These are phyloP conservation scores for Echiichthys vipera DNA, from an alignment of 2,797 vertebrate species.

Conservation along the genomic window DNA sequence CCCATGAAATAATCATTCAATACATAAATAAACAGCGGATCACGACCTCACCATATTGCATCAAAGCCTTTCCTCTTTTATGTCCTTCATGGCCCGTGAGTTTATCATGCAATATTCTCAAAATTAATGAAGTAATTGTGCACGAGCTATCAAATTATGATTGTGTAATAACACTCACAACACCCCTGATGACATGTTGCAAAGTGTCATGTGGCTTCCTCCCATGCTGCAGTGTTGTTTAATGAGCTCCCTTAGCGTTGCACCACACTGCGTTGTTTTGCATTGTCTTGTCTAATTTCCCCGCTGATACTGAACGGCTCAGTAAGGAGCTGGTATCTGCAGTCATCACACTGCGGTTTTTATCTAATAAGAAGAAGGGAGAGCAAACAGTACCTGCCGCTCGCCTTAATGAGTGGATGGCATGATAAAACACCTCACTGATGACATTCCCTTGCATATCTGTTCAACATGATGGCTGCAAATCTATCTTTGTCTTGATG, in stretches of 20 bases:
- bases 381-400: constrained; percentile 60
- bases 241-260: constrained; percentile 76
- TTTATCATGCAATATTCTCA: constrained; percentile 33
- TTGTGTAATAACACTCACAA: constrained; percentile 66
- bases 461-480: constrained; percentile 30
- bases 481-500: constrained; percentile 26
- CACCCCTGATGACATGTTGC: constrained; percentile 58
- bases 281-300: constrained; percentile 74
- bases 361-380: constrained; percentile 59
- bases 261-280: constrained; percentile 73
- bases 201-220: constrained; percentile 65
- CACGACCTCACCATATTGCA: neutral
- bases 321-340: constrained; percentile 58
- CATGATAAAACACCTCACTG: constrained; percentile 52
- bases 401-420: constrained; percentile 68
- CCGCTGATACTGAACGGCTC: constrained; percentile 61
- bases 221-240: constrained; percentile 54
- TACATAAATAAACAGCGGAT: neutral
- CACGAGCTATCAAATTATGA: constrained; percentile 65
- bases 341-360: constrained; percentile 54
- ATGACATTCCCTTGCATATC: constrained; percentile 41
- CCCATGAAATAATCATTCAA: neutral
- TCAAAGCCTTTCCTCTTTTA: neutral
- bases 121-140: constrained; percentile 65
- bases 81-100: neutral